phyloP scores from a whole-genome alignment of 2,797 vertebrate species.

The Ciconia nigra region DNA sequence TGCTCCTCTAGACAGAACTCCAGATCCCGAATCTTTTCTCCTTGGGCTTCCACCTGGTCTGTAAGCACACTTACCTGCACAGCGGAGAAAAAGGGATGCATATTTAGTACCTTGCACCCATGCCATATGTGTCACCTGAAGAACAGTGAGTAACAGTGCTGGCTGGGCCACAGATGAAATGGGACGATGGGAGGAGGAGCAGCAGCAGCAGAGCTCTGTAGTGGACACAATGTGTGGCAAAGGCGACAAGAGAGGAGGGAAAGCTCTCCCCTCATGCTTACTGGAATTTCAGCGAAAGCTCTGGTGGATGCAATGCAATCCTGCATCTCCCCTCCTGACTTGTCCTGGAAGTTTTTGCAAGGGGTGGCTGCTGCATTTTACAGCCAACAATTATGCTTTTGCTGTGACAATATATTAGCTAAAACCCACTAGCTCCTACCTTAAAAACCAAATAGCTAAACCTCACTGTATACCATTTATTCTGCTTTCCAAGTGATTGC shows the following conservation, averaged over 20 bases:
- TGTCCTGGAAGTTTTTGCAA: background rate
- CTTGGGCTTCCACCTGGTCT: constrained; percentile 97
- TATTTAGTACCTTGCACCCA: background rate
- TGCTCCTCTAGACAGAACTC: constrained; percentile 96
- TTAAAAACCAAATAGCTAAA: background rate
- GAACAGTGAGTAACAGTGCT: background rate
- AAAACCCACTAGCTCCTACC: background rate
- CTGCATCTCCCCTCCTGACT: background rate
- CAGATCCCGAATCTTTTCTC: constrained; percentile 96
- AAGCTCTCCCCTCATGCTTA: background rate
- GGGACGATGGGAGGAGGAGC: background rate
- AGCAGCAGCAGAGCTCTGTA: background rate
- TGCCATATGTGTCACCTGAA: background rate
- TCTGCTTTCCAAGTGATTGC: background rate
- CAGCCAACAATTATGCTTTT: background rate
- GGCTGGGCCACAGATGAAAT: background rate
- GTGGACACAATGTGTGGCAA: background rate
- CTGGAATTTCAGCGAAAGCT: background rate
- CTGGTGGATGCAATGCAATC: background rate
- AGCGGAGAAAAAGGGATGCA: background rate
- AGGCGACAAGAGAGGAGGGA: background rate
- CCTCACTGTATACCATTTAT: background rate
- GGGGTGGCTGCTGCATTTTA: background rate
- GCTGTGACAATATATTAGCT: background rate
- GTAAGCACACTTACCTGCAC: constrained; percentile 94